phyloP scores from a whole-genome alignment of 2,888 invertebrate genomes.

The Pardosa pseudoannulata region DNA sequence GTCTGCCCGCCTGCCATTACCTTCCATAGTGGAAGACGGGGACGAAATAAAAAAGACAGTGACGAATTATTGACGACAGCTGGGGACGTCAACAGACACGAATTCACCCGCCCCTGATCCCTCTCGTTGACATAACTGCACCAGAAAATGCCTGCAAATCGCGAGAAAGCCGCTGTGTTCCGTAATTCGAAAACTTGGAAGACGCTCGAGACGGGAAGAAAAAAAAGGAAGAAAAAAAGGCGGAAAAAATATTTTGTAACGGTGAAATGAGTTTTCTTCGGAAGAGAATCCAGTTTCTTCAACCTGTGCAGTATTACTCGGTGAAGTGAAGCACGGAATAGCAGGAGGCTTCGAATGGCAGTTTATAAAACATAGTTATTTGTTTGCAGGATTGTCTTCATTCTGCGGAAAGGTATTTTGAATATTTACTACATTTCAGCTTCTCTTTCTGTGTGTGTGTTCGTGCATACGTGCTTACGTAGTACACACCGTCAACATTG shows the following conservation, averaged over 20 bases:
- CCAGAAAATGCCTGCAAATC: not conserved
- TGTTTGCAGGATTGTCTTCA: too few species aligned
- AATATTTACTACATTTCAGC: too few species aligned
- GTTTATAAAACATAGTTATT: too few species aligned
- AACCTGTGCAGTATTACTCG: not conserved
- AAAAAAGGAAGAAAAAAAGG: not conserved
- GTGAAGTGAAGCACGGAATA: not conserved
- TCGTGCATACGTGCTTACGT: too few species aligned
- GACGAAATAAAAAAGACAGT: not conserved
- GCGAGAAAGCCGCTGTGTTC: not conserved
- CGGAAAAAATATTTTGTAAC: too few species aligned
- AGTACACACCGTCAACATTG: too few species aligned
- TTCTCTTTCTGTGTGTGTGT: too few species aligned
- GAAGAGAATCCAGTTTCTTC: too few species aligned
- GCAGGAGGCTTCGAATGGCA: too few species aligned
- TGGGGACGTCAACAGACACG: constrained; percentile 38
- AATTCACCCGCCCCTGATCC: not conserved
- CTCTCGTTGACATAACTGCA: not conserved
- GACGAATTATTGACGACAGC: constrained; percentile 46
- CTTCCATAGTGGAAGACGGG: not conserved
- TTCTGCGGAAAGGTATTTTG: too few species aligned
- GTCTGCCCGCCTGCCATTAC: not conserved
- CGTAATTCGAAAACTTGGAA: not conserved
- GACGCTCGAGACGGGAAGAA: not conserved
- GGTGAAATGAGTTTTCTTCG: not conserved